Percentiles rank a stretch among this genome's conserved stretches.
These are phyloP conservation scores for Scaptodrosophila lebanonensis DNA, from an alignment of 1,140 invertebrate species.

Conservation along the genomic window DNA sequence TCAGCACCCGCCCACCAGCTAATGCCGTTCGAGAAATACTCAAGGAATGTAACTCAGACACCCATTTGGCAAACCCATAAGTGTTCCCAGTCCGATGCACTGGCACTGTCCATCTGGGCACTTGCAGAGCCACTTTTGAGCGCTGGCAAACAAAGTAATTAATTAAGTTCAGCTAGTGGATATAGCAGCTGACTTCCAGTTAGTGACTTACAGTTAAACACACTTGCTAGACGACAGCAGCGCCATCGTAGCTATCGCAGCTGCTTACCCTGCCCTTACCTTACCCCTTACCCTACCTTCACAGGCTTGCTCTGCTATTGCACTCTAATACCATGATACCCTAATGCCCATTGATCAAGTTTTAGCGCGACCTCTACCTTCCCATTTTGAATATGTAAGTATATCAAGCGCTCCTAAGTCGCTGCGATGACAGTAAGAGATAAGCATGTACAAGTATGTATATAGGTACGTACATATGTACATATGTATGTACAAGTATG, in stretches of 20 bases:
- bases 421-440: conserved; percentile 34
- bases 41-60: conserved; percentile 5
- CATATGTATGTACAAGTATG: conserved; percentile 1
- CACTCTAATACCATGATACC: conserved; percentile 39
- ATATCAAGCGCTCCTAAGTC: too few relatives aligned
- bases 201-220: too few relatives aligned
- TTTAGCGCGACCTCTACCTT: conserved; percentile 20
- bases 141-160: conserved; percentile 9
- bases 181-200: conserved; percentile 6
- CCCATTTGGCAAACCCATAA: neutral
- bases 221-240: neutral
- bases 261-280: conserved; percentile 1
- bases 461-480: neutral
- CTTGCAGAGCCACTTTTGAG: too few relatives aligned
- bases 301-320: conserved; percentile 29
- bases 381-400: conserved; percentile 31
- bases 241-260: neutral
- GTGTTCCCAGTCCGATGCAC: too few relatives aligned
- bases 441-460: conserved; percentile 17
- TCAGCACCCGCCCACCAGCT: neutral
- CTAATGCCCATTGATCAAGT: conserved; percentile 47
- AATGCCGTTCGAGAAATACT: neutral
- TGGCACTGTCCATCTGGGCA: too few relatives aligned
- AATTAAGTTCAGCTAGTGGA: conserved; percentile 18
- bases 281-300: conserved; percentile 27